Base-by-base conservation (phyloP, 53 echinoderm and acorn worm genomes). In the Holothuria leucospilota region DNA sequence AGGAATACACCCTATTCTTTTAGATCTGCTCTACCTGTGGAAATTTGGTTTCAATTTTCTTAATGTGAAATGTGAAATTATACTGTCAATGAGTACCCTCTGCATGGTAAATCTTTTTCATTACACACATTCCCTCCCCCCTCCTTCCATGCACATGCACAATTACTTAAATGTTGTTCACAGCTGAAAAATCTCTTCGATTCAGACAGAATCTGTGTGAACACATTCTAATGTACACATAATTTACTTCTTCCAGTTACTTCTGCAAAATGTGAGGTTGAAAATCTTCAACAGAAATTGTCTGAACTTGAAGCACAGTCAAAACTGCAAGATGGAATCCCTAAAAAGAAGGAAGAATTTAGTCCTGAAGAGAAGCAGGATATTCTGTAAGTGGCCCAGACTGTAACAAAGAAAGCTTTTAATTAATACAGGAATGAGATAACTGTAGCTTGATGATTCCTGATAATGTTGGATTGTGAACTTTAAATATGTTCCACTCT, bases 361-460 rank as follows among this genome's bases (percentile, higher is more conserved):
- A 71, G 90, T 3, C 82, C 79, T 24, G 81, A 73, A 64, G 69
- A 77, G 15, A 90, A 93, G 39, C 82, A 84, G 39, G 82, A 86
- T 56, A 84, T 86, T 21, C 69, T 92, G 93, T 95, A 86, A 90
- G 95, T 21, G 53, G 8, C 53, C 51, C 7, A 70, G 20, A 21
- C 38, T 30, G 41, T 28, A 70, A 46, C 46, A 70, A 70, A 30
- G 41, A 34, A 27, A 70, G 15, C 26, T 23, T 5, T 39, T 8
- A 11, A 70, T 70, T 28, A 13, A 28, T 28, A 68, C 68, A 28
- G 0, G 34, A 14, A 68, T 28, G 34, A 28, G 34, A 15, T 25
- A 68, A 34, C 18, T 23, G 0, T 29, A 12, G 27, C 6, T 8
- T 66, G 25, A 66, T 20, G 5, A 66, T 66, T 25, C 13, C 1